Evolutionary conservation across 1,140 invertebrate genomes (phyloP).

Genomic region (Bombyx mori): ASM3026992v2 NC_085125.1:11474001-11474500

Average conservation of each 20-base stretch:
- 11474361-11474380: too few relatives aligned
- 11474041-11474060: conserved; percentile 71
- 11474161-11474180: conserved; percentile 74
- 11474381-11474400: too few relatives aligned
- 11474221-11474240: conserved; percentile 72
- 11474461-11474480: too few relatives aligned
- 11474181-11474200: conserved; percentile 74
- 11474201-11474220: conserved; percentile 78
- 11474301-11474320: conserved; percentile 53
- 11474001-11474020: neutral
- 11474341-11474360: too few relatives aligned
- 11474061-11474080: conserved; percentile 80
- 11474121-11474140: conserved; percentile 82
- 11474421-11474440: too few relatives aligned
- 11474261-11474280: neutral
- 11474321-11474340: too few relatives aligned
- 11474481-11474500: too few relatives aligned
- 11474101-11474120: conserved; percentile 75
- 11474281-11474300: conserved; percentile 32
- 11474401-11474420: too few relatives aligned
- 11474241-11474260: conserved; percentile 8
- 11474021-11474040: conserved; percentile 68
- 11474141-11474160: conserved; percentile 76
- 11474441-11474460: too few relatives aligned
- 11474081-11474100: conserved; percentile 72